phyloP scores from a whole-genome alignment of 2,797 vertebrate genomes.

The Odontamblyopus lacepedii region DNA sequence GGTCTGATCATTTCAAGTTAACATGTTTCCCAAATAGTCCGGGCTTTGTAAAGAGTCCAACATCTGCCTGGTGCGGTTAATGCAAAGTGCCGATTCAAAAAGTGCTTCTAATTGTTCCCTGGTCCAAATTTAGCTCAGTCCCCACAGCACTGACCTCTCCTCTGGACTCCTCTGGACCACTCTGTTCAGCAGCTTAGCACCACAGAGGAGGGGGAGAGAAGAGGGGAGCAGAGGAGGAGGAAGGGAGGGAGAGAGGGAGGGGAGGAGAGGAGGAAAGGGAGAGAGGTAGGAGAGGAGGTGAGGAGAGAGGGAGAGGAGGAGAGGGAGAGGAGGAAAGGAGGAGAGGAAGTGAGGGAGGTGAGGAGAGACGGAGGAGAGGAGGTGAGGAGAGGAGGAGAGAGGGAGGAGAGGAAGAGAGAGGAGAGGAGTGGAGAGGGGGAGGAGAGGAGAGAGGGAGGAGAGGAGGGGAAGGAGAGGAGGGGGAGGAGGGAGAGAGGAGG shows the following conservation, averaged over 20 bases:
- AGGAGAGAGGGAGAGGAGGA: neutral
- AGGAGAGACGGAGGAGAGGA: neutral
- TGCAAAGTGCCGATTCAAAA: constrained; percentile 43
- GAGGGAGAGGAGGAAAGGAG: neutral
- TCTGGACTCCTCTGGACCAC: constrained; percentile 44
- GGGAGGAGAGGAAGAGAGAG: no score
- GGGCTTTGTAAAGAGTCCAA: neutral
- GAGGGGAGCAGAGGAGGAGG: no score
- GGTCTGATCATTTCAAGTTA: neutral
- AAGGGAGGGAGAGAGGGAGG: constrained; percentile 10
- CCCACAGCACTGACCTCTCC: constrained; percentile 62
- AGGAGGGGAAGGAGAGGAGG: no score
- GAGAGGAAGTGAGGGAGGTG: no score
- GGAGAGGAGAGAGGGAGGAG: neutral
- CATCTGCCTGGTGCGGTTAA: constrained; percentile 25
- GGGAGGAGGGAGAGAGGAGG: no score
- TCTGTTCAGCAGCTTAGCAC: constrained; percentile 53
- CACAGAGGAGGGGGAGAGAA: constrained; percentile 15
- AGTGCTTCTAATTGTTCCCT: constrained; percentile 53
- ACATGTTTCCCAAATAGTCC: neutral
- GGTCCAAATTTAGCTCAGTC: constrained; percentile 67
- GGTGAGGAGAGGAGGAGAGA: no score
- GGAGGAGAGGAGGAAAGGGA: no score
- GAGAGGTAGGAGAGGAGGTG: no score
- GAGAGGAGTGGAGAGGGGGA: neutral